Base-by-base conservation (phyloP, 2,797 vertebrate species). In the Tapera naevia region DNA sequence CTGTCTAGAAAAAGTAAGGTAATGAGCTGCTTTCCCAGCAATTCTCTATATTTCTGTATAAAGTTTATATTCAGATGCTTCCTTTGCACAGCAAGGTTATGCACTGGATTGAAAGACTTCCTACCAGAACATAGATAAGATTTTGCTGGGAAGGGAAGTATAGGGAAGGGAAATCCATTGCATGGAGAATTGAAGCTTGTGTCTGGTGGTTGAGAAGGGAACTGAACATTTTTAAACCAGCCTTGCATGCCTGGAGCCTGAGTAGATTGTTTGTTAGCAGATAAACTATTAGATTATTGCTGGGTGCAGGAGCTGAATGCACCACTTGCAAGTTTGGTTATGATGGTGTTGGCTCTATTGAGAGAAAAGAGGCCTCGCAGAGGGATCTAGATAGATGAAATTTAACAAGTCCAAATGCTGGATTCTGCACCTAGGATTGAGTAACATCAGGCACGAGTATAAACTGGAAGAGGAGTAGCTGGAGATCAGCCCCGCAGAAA, bases 361-460 rank as follows among this genome's bases (percentile, higher is more conserved):
- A 39, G 45, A 33, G 45, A 50, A 7, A 46, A 23, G 15, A 10
- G 15, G 45, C 13, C 35, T 39, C 61, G 17, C 57, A 50, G 30
- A 76, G 13, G 46, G 30, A 41, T 51, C 35, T 62, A 27, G 23
- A 28, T 27, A 30, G 33, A 17, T 58, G 24, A 58, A 50, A 69
- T n/a, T 30, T 28, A 80, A 41, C 11, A 58, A 39, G 33, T 18
- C 7, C 1, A 58, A 69, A 69, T 67, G 33, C 17, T 2, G 1
- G 9, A 67, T 58, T 39, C 17, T 57, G 64, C 11, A 27, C 33
- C 23, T 69, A 28, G 35, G 14, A 33, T 0, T 0, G 18, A 50
- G 24, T 41, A 50, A 69, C 0, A 1, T 14, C 0, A 1, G 15
- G 53, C 43, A 69, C 13, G 53, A 32, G 13, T 53, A 21, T 27